Evolutionary conservation across 2,797 vertebrate species (phyloP).

Genomic region (Esox masquinongy): DNA sequence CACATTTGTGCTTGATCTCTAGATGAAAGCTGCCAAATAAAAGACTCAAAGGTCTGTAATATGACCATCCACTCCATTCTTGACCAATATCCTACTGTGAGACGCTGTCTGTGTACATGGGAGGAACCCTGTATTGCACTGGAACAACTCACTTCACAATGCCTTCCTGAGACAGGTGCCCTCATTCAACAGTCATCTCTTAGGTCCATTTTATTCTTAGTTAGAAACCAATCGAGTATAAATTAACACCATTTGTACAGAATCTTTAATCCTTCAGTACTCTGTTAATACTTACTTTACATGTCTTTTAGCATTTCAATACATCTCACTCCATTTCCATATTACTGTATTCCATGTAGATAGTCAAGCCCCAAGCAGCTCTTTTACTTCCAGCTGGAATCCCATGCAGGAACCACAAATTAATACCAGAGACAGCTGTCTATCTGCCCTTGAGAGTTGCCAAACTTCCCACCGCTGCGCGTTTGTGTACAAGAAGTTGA

Average conservation of each 20-base stretch:
- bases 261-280: neutral
- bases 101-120: constrained; percentile 76
- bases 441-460: constrained; percentile 45
- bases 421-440: constrained; percentile 32
- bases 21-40: constrained; percentile 80
- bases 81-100: constrained; percentile 71
- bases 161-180: constrained; percentile 56
- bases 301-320: neutral
- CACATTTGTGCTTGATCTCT: constrained; percentile 48
- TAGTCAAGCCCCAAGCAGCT: neutral
- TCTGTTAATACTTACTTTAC: neutral
- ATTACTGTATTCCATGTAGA: neutral
- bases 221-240: too few relatives aligned
- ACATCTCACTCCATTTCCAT: too few relatives aligned
- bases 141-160: constrained; percentile 71
- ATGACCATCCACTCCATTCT: constrained; percentile 74
- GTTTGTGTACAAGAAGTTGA: constrained; percentile 54
- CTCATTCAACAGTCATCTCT: constrained; percentile 11
- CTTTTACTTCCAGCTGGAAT: neutral
- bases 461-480: constrained; percentile 51
- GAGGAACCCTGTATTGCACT: constrained; percentile 72
- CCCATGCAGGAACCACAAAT: neutral
- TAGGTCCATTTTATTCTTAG: neutral
- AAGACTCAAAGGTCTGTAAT: constrained; percentile 74
- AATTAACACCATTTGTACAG: neutral